Conservation (phyloP, 1,140 invertebrate species). For the Galleria mellonella region DNA sequence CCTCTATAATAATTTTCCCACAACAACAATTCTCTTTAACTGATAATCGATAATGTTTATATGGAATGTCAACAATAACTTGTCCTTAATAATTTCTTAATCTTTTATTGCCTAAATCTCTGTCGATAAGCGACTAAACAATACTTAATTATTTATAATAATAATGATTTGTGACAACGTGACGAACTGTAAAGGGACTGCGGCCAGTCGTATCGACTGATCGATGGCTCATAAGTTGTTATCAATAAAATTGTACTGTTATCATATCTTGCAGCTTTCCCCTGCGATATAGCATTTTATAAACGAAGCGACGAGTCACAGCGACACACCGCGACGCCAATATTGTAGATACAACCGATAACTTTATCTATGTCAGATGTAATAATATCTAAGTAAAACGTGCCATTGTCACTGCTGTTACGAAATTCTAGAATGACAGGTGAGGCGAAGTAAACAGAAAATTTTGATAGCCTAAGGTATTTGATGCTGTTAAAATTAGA, state of each 20-base stretch:
- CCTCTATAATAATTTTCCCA: neutral
- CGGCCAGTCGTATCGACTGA: conserved; percentile 54
- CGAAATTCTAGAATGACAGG: conserved; percentile 44
- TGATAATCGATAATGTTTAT: conserved; percentile 7
- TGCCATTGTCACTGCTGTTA: conserved; percentile 25
- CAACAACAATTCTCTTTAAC: conserved; percentile 8
- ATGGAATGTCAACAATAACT: neutral
- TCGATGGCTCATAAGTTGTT: conserved; percentile 58
- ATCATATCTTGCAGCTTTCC: conserved; percentile 73
- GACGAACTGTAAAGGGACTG: conserved; percentile 23
- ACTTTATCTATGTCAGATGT: conserved; percentile 53
- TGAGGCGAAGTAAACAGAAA: conserved; percentile 8
- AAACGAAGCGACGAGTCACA: conserved; percentile 22
- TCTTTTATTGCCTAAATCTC: conserved; percentile 15
- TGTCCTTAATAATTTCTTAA: conserved; percentile 12
- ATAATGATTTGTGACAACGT: neutral
- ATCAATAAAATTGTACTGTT: conserved; percentile 70
- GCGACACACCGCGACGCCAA: conserved; percentile 27
- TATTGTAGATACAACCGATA: conserved; percentile 34
- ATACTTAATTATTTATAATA: conserved; percentile 4
- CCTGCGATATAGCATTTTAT: conserved; percentile 64
- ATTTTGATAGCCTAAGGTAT: conserved; percentile 5
- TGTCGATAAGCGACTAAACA: conserved; percentile 16
- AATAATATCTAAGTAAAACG: conserved; percentile 25
- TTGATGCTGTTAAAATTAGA: too few species aligned